Percentiles rank a stretch among this genome's conserved stretches.
Evolutionary conservation across 2,888 invertebrate genomes (phyloP).

Genomic region (Idaea aversata): DNA sequence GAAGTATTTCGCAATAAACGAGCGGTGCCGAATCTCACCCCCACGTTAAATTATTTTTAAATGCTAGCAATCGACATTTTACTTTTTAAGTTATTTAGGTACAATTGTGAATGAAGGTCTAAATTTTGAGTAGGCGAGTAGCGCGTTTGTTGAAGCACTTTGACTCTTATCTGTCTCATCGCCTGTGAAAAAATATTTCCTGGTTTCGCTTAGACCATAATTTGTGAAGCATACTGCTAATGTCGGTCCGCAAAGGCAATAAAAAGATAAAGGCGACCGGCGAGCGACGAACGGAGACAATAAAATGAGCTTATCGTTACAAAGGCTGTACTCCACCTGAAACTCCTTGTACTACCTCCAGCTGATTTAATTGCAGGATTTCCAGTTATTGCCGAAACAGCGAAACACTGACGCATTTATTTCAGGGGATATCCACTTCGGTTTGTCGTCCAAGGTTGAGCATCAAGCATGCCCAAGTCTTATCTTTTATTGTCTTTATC

Average conservation of each 20-base stretch:
- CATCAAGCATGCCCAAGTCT: not conserved
- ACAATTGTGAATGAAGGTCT: no score
- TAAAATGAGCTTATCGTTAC: slow-evolving; percentile 67
- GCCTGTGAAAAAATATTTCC: slow-evolving; percentile 17
- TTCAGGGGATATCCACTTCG: slow-evolving; percentile 12
- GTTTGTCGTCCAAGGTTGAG: slow-evolving; percentile 2
- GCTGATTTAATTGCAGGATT: slow-evolving; percentile 42
- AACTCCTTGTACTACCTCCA: slow-evolving; percentile 37
- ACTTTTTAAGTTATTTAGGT: no score
- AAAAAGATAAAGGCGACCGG: slow-evolving; percentile 64
- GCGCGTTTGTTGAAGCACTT: not conserved
- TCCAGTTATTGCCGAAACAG: slow-evolving; percentile 25
- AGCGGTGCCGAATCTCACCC: no score
- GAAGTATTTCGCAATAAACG: no score
- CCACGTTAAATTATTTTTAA: no score
- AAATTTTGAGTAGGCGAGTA: not conserved
- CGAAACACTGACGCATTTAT: slow-evolving; percentile 18
- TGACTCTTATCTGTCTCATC: not conserved
- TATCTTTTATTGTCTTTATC: slow-evolving; percentile 2
- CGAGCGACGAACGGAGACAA: slow-evolving; percentile 54
- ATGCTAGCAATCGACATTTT: no score
- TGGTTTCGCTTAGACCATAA: slow-evolving; percentile 51
- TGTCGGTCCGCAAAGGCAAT: slow-evolving; percentile 54
- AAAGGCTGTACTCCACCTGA: slow-evolving; percentile 49
- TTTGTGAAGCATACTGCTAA: slow-evolving; percentile 62